Base-by-base conservation (phyloP, 2,113 vertebrate species). In the Cochlearius cochlearius region DNA sequence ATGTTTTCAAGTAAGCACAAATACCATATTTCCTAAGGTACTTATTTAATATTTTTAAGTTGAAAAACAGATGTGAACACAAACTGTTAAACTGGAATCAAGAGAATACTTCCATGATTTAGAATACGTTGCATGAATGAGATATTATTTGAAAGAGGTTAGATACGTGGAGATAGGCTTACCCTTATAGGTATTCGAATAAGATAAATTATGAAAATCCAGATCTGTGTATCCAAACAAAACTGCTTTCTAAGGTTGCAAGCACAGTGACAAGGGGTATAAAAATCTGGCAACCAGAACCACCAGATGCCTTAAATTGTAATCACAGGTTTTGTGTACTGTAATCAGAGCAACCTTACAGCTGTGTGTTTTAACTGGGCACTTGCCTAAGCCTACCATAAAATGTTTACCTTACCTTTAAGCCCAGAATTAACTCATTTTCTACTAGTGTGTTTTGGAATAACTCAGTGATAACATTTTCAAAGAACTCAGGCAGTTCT, bases 351-450 rank as follows among this genome's bases (percentile, higher is more conserved):
- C 58, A 93, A 92, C 86, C 63, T 86, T 79, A 84, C n/a, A 80
- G 71, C 67, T 86, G 15, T 62, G 79, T 86, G 71, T 79, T 79
- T 92, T 79, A 94, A 93, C 78, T 60, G 58, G 62, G 66, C 78
- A 96, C 76, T 72, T 86, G 74, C 66, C 71, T 95, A 85, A 95
- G 86, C 78, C 58, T 63, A 86, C 66, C 10, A 2, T 82, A 72
- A 86, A 85, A 60, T 96, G 90, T 97, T 97, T 97, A 97, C 92
- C 86, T 86, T 95, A 92, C 90, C 43, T 93, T 92, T 86, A 97
- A 96, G 82, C 92, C 86, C 62, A 73, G 94, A 96, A 93, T 97
- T 88, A 95, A 93, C 94, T 93, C 9, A 63, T 79, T 94, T 96
- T 92, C 62, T 96, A 88, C 69, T 62, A 85, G 39, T 29, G 45